phyloP scores from a whole-genome alignment of 2,113 vertebrate species.

The Sylvilagus bachmani region DNA sequence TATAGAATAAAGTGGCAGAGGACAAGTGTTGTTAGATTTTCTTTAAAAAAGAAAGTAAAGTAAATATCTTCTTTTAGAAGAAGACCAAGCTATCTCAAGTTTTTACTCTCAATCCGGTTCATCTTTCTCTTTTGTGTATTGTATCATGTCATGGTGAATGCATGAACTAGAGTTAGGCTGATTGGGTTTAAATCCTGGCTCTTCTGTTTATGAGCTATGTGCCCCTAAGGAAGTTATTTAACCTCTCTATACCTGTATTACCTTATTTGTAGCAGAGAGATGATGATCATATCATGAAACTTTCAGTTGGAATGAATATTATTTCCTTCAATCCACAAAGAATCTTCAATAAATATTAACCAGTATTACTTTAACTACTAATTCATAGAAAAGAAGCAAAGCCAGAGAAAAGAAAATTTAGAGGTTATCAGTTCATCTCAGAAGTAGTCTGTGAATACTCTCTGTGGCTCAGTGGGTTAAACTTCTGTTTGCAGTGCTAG shows the following conservation, averaged over 20 bases:
- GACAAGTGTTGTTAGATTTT: neutral
- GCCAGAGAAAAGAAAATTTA: slow-evolving; percentile 14
- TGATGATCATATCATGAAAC: neutral
- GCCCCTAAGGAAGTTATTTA: neutral
- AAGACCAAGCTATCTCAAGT: neutral
- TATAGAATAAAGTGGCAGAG: neutral
- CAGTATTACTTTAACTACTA: slow-evolving; percentile 38
- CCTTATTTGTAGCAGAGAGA: neutral
- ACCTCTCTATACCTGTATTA: neutral
- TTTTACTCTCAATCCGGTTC: neutral
- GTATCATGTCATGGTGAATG: neutral
- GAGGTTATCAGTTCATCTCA: slow-evolving; percentile 12
- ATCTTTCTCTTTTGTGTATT: neutral
- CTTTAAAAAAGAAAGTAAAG: neutral
- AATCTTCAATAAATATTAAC: slow-evolving; percentile 28
- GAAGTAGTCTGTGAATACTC: neutral
- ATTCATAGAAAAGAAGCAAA: neutral
- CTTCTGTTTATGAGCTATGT: neutral
- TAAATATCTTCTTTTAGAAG: neutral
- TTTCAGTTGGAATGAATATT: neutral
- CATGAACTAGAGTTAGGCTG: neutral
- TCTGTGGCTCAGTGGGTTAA: no score
- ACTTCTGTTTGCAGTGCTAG: no score
- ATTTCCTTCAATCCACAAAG: neutral
- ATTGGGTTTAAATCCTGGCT: slow-evolving; percentile 29